A percentile compares a stretch with the other conserved stretches of the same genome.
These are phyloP conservation scores for Sula dactylatra DNA, from an alignment of 2,113 vertebrate genomes.

Conservation along the genomic window DNA sequence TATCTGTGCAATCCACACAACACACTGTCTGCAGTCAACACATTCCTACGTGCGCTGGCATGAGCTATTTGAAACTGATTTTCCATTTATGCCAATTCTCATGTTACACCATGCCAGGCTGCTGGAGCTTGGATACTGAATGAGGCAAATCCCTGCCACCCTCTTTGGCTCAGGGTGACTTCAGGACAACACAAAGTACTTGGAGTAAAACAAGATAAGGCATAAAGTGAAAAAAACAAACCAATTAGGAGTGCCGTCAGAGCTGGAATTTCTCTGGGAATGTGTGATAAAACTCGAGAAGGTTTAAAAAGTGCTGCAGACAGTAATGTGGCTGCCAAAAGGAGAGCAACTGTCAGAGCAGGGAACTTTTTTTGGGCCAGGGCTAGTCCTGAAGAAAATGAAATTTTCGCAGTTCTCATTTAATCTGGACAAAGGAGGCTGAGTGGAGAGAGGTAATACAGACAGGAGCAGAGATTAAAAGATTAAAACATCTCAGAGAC, in stretches of 20 bases:
- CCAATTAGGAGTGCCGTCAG: neutral
- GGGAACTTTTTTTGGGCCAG: neutral
- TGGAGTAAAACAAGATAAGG: slow-evolving; percentile 26
- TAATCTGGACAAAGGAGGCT: neutral
- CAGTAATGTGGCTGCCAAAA: slow-evolving; percentile 9
- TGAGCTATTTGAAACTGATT: slow-evolving; percentile 37
- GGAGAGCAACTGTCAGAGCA: slow-evolving; percentile 16
- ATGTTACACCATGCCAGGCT: slow-evolving; percentile 20
- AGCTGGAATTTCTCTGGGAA: slow-evolving; percentile 35
- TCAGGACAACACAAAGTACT: slow-evolving; percentile 36
- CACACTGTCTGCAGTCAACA: slow-evolving; percentile 21
- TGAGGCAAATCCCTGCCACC: slow-evolving; percentile 13
- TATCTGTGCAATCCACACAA: slow-evolving; percentile 38
- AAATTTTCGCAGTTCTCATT: neutral
- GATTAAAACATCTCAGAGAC: slow-evolving; percentile 1
- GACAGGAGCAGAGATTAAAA: neutral
- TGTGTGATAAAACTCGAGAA: slow-evolving; percentile 4
- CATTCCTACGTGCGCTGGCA: neutral
- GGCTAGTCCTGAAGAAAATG: neutral
- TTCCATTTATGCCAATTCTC: slow-evolving; percentile 33
- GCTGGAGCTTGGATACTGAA: slow-evolving; percentile 1
- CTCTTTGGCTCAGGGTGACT: slow-evolving; percentile 33
- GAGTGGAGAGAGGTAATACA: neutral
- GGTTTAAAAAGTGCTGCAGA: slow-evolving; percentile 6
- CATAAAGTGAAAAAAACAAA: slow-evolving; percentile 22